phyloP scores from a whole-genome alignment of 2,888 invertebrate genomes.

The Trichopria drosophilae region DNA sequence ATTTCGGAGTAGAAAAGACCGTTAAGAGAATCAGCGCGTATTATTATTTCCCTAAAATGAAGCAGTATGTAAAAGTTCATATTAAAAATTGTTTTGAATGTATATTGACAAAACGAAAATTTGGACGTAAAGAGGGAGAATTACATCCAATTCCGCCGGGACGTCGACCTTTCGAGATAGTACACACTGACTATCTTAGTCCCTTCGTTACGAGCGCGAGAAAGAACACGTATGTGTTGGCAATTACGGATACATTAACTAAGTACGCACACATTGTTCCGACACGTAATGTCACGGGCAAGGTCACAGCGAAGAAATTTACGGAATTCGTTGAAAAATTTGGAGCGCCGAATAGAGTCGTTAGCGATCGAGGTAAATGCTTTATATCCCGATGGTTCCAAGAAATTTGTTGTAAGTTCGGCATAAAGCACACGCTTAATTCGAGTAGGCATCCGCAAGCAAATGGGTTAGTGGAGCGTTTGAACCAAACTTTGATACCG shows the following conservation, averaged over 20 bases:
- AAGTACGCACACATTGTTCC: conserved; percentile 28
- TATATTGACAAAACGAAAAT: conserved; percentile 3
- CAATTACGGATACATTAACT: conserved; percentile 31
- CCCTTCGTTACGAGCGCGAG: conserved; percentile 26
- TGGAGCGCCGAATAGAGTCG: conserved; percentile 28
- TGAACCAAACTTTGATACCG: conserved; percentile 16
- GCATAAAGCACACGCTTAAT: conserved; percentile 27
- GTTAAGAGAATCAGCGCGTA: neutral
- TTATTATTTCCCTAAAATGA: conserved; percentile 16
- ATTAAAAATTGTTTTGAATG: neutral
- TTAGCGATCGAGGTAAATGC: conserved; percentile 32
- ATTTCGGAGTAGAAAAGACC: conserved; percentile 12
- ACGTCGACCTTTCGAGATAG: conserved; percentile 24
- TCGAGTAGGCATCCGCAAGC: conserved; percentile 30
- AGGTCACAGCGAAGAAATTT: conserved; percentile 15
- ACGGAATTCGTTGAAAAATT: conserved; percentile 19
- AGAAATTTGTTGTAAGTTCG: conserved; percentile 22
- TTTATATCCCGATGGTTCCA: conserved; percentile 28
- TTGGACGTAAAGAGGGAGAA: neutral
- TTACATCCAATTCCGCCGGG: conserved; percentile 4
- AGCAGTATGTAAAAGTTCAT: neutral
- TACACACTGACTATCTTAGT: conserved; percentile 35
- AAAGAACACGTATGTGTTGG: conserved; percentile 31
- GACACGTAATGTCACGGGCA: conserved; percentile 22
- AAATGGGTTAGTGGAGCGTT: conserved; percentile 25